A percentile compares a stretch with the other conserved stretches of the same genome.
Conservation (phyloP, 1,140 invertebrate species). For the Condylostylus longicornis region DNA sequence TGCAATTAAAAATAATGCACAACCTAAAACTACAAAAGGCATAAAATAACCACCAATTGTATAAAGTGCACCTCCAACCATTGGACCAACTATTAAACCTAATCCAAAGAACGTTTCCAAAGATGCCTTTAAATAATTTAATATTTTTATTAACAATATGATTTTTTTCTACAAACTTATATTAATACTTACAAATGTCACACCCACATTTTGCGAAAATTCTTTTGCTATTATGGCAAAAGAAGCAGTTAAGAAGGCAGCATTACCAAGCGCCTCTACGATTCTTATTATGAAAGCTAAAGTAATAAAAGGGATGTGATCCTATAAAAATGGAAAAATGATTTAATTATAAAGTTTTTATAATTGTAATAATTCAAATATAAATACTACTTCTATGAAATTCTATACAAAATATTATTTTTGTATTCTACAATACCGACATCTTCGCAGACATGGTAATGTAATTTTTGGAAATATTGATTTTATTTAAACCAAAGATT, state of each 20-base stretch:
- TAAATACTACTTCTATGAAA: no score
- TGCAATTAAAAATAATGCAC: slow-evolving; percentile 56
- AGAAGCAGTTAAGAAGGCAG: slow-evolving; percentile 78
- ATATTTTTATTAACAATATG: neutral
- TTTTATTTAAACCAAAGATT: no score
- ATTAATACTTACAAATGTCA: slow-evolving; percentile 62
- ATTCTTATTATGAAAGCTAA: slow-evolving; percentile 75
- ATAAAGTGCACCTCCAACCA: slow-evolving; percentile 67
- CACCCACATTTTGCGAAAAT: slow-evolving; percentile 78
- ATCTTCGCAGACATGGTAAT: no score
- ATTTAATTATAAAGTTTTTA: no score
- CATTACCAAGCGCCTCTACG: slow-evolving; percentile 82
- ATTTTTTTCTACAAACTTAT: neutral
- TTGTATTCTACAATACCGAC: no score
- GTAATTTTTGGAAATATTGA: no score
- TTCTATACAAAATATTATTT: no score
- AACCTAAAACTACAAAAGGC: slow-evolving; percentile 73
- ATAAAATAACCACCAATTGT: slow-evolving; percentile 67
- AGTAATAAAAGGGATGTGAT: slow-evolving; percentile 65
- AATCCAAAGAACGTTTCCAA: slow-evolving; percentile 82
- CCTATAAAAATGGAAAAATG: no score
- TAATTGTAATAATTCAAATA: no score
- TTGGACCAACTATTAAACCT: slow-evolving; percentile 73
- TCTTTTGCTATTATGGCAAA: slow-evolving; percentile 89
- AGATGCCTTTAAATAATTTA: slow-evolving; percentile 52